Base-by-base conservation (phyloP, 2,113 vertebrate species). In the Thalassarche chlororhynchos region DNA sequence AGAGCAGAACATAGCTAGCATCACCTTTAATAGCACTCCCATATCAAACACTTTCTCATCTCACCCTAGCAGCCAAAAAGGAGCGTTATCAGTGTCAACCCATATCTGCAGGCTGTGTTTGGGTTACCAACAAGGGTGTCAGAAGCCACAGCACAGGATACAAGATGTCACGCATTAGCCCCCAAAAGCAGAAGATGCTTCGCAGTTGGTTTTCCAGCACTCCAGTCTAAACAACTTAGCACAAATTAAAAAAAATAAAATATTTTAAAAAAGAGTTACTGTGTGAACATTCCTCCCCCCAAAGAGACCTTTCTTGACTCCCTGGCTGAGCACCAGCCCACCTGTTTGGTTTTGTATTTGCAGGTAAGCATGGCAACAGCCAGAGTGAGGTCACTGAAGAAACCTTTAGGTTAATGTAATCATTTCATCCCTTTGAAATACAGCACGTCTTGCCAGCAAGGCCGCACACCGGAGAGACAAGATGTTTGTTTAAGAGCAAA, bases 351-450 rank as follows among this genome's bases (percentile, higher is more conserved):
- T 92, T 70, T 62, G 15, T 70, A 51, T 65, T 90, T 96, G 60
- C 68, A 96, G 89, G 86, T 94, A 89, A 91, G 54, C 68, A 84
- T 81, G 69, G 83, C 86, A 94, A 96, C 76, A 92, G 42, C 51
- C 55, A 75, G 31, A 79, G 32, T 17, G 34, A 90, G 72, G 36
- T 89, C 87, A 71, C 46, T 70, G 72, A 78, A 92, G 68, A 89
- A 87, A 86, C 1, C 2, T 78, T 96, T 66, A 62, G 17, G 68
- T 87, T 95, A 94, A 87, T 58, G 47, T 46, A 89, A 94, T 81
- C 14, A 78, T 93, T 96, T 92, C 18, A 84, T 55, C 46, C 55
- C 60, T 87, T 91, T 78, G 51, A 91, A 91, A 91, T 42, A 70
- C 32, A 96, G 14, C 10, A 5, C 25, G 17, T 58, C 85, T 80